Evolutionary conservation across 2,113 vertebrate species (phyloP).

Genomic region (Poecilia latipinna): DNA sequence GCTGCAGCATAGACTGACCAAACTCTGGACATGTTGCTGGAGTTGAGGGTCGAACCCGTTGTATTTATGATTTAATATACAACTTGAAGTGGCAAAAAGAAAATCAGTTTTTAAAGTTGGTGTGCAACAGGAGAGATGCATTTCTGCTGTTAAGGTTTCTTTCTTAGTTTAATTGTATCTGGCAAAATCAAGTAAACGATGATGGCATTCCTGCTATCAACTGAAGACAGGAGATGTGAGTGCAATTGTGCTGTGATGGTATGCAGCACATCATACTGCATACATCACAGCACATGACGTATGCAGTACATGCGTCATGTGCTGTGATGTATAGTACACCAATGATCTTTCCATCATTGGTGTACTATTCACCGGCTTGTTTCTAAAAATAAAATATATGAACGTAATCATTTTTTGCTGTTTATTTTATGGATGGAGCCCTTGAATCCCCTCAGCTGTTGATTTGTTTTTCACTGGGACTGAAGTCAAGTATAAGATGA

Average conservation of each 20-base stretch:
- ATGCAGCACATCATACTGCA: not conserved
- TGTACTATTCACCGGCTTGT: constrained; percentile 25
- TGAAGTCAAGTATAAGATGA: constrained; percentile 3
- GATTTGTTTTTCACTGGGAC: constrained; percentile 10
- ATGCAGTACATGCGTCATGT: no score
- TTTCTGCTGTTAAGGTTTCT: not conserved
- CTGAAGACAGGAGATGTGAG: not conserved
- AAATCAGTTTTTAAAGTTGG: not conserved
- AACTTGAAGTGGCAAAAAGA: not conserved
- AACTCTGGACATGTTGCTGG: not conserved
- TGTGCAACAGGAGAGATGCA: not conserved
- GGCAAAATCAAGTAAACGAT: not conserved
- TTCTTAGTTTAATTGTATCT: not conserved
- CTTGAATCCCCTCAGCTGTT: no score
- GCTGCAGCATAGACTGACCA: not conserved
- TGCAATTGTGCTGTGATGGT: not conserved
- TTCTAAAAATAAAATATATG: constrained; percentile 30
- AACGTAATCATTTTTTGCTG: constrained; percentile 4
- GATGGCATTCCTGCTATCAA: not conserved
- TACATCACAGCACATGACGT: no score
- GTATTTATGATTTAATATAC: not conserved
- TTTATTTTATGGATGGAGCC: not conserved
- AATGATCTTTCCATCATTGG: no score
- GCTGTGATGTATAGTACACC: no score
- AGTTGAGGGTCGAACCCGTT: not conserved